Evolutionary conservation across 2,888 invertebrate species (phyloP).

Genomic region (Piscicola geometra): DNA sequence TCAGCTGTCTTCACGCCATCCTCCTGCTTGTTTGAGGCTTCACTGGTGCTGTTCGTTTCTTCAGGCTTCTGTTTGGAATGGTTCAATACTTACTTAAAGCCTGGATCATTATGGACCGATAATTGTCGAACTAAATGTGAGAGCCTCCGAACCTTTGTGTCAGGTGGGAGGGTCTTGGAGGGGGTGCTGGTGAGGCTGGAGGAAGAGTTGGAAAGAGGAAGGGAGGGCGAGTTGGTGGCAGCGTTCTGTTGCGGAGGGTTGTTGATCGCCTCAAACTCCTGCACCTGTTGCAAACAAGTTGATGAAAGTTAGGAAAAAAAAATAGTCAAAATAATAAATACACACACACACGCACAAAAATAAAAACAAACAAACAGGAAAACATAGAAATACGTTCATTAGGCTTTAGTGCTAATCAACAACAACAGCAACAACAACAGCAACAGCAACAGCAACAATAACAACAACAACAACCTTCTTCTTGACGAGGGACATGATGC

Average conservation of each 20-base stretch:
- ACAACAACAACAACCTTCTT: constrained; percentile 84
- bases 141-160: too few relatives aligned
- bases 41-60: background rate
- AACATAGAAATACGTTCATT: background rate
- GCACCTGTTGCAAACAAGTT: constrained; percentile 63
- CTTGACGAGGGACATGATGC: constrained; percentile 95
- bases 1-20: background rate
- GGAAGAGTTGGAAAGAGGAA: background rate
- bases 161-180: background rate
- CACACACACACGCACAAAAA: background rate
- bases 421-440: too few relatives aligned
- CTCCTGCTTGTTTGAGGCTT: background rate
- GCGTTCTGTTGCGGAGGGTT: too few relatives aligned
- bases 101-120: background rate
- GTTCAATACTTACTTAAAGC: too few relatives aligned
- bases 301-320: background rate
- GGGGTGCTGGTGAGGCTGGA: background rate
- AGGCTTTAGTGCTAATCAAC: too few relatives aligned
- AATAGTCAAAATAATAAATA: background rate
- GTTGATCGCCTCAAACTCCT: constrained; percentile 96
- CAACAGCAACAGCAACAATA: too few relatives aligned
- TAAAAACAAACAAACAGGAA: background rate
- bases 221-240: too few relatives aligned
- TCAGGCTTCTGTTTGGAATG: background rate
- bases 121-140: too few relatives aligned